Evolutionary conservation across 2,888 invertebrate species (phyloP).

Genomic region (Pristionchus exspectatus): DNA sequence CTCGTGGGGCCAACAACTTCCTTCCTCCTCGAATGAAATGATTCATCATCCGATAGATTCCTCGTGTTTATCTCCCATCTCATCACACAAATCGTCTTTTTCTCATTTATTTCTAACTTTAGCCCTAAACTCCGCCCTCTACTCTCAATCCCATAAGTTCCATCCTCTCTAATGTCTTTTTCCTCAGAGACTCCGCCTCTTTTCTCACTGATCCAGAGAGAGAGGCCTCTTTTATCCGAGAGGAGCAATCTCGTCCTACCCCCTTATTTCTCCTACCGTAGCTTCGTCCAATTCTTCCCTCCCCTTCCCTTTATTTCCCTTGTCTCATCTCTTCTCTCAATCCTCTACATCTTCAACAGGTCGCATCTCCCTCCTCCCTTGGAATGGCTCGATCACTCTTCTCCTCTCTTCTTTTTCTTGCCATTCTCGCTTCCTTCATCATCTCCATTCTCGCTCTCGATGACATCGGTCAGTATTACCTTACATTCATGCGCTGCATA

Average conservation of each 20-base stretch:
- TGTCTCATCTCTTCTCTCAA: neutral
- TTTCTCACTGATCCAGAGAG: conserved; percentile 25
- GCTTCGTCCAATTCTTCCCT: neutral
- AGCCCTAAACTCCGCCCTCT: neutral
- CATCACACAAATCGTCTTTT: neutral
- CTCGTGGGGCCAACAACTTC: conserved; percentile 26
- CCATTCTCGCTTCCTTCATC: neutral
- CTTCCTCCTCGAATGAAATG: neutral
- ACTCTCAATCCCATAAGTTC: conserved; percentile 14
- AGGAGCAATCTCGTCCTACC: conserved; percentile 2
- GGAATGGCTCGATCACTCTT: conserved; percentile 37
- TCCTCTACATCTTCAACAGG: neutral
- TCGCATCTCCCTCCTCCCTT: neutral
- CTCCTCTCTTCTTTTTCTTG: conserved; percentile 34
- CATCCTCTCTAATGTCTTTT: conserved; percentile 25
- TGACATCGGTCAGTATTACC: neutral
- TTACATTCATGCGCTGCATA: neutral
- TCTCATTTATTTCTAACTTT: neutral
- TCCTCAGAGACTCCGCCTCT: conserved; percentile 15
- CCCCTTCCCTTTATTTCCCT: neutral
- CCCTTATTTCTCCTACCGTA: neutral
- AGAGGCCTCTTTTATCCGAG: neutral
- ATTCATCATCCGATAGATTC: neutral
- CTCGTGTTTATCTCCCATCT: neutral
- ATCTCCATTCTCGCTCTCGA: conserved; percentile 15